Conservation (phyloP, 2,888 invertebrate species). For the Eupithecia subumbrata region DNA sequence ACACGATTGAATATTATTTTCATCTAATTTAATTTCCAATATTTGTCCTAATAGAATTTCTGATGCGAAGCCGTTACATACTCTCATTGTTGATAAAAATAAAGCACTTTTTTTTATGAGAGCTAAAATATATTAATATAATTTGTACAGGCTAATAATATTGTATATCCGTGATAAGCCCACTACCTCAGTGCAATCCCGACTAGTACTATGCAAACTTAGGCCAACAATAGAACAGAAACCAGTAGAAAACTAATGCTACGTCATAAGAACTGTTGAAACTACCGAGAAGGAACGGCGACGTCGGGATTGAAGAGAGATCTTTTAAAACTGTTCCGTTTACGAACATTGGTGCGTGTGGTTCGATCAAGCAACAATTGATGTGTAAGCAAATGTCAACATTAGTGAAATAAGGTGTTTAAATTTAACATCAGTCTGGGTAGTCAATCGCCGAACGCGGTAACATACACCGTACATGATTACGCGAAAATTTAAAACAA, state of each 20-base stretch:
- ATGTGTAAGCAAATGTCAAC: background rate
- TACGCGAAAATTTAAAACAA: background rate
- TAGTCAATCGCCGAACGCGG: background rate
- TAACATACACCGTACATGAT: background rate
- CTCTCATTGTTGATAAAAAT: conserved; percentile 67
- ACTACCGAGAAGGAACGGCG: conserved; percentile 26
- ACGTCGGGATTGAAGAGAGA: conserved; percentile 55
- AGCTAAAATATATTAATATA: conserved; percentile 72
- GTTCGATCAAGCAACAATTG: conserved; percentile 10
- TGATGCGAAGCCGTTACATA: conserved; percentile 58
- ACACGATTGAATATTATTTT: conserved; percentile 50
- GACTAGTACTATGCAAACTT: conserved; percentile 49
- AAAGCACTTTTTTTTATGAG: conserved; percentile 71
- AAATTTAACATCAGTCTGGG: background rate
- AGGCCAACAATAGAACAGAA: conserved; percentile 49
- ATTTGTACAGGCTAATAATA: conserved; percentile 70
- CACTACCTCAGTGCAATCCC: conserved; percentile 59
- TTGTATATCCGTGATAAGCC: conserved; percentile 50
- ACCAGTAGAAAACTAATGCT: conserved; percentile 48
- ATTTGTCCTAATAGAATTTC: conserved; percentile 43
- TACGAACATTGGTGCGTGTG: conserved; percentile 14
- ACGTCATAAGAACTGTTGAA: conserved; percentile 46
- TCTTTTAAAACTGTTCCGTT: conserved; percentile 18
- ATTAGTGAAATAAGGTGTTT: background rate
- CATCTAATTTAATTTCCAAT: conserved; percentile 48